phyloP scores from a whole-genome alignment of 1,140 invertebrate genomes.

The Paraescarpia echinospica region DNA sequence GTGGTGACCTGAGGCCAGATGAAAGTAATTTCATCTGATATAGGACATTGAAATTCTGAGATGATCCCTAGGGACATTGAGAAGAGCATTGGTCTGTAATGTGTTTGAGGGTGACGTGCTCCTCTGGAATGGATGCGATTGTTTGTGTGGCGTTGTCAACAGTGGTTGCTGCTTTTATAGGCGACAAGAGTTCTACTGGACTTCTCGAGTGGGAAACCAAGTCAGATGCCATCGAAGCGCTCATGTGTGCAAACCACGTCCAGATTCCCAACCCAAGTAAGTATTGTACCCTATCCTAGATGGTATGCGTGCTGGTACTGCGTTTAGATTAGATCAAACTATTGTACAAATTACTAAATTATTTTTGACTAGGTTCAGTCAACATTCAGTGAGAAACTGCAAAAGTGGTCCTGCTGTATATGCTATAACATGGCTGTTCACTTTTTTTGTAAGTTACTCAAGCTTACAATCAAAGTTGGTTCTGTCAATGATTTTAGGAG shows the following conservation, averaged over 20 bases:
- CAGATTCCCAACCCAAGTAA: constrained; percentile 81
- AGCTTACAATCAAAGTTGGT: too few species aligned
- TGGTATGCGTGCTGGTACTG: neutral
- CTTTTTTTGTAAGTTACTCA: too few species aligned
- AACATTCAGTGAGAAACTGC: too few species aligned
- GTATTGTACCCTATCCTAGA: constrained; percentile 23
- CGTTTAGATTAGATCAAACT: neutral
- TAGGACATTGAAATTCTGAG: too few species aligned
- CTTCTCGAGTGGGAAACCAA: constrained; percentile 91
- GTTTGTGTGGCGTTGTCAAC: neutral
- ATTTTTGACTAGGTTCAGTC: neutral
- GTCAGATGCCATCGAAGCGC: constrained; percentile 86
- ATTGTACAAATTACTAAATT: constrained; percentile 8
- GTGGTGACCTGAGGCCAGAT: too few species aligned
- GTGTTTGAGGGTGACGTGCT: neutral
- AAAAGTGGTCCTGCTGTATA: too few species aligned
- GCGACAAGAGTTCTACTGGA: constrained; percentile 80
- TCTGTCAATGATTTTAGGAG: too few species aligned
- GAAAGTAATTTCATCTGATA: too few species aligned
- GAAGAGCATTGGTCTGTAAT: neutral
- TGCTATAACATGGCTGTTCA: too few species aligned
- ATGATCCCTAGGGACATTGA: too few species aligned
- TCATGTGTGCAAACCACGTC: constrained; percentile 93
- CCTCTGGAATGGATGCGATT: neutral
- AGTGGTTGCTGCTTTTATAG: constrained; percentile 32